A percentile compares a stretch with the other conserved stretches of the same genome.
phyloP scores from a whole-genome alignment of 2,797 vertebrate species.

The Protonibea diacanthus region DNA sequence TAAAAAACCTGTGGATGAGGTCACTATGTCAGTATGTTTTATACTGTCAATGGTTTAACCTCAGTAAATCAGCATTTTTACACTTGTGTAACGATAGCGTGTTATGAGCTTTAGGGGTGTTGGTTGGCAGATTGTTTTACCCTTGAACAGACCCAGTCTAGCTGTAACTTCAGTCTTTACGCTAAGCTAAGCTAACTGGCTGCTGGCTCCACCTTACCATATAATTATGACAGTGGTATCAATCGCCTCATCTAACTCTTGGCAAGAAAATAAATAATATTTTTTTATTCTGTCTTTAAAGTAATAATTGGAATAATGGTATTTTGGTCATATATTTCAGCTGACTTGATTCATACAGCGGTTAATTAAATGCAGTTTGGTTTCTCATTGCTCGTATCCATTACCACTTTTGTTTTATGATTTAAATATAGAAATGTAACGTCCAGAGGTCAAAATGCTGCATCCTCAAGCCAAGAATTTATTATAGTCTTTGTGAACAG shows the following conservation, averaged over 20 bases:
- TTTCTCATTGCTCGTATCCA: constrained; percentile 14
- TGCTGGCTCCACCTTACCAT: not conserved
- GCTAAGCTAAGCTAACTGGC: not conserved
- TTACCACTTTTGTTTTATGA: constrained; percentile 44
- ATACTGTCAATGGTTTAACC: not conserved
- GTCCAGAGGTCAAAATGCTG: constrained; percentile 37
- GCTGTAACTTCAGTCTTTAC: not conserved
- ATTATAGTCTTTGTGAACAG: constrained; percentile 37
- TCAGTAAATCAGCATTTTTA: not conserved
- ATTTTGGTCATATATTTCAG: not conserved
- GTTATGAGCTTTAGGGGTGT: not conserved
- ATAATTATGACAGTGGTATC: not conserved
- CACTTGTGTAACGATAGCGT: too few relatives aligned
- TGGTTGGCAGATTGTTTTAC: not conserved
- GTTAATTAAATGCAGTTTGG: not conserved
- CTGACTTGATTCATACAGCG: not conserved
- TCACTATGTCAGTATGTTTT: too few relatives aligned
- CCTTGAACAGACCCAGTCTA: not conserved
- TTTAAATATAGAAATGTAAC: constrained; percentile 35
- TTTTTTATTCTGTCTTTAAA: not conserved
- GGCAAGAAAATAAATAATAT: not conserved
- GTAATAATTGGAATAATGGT: too few relatives aligned
- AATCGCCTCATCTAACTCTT: not conserved
- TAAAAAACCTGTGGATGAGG: too few relatives aligned
- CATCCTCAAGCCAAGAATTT: constrained; percentile 36